Base-by-base conservation (phyloP, 2,888 invertebrate genomes). In the Polydesmus complanatus region DNA sequence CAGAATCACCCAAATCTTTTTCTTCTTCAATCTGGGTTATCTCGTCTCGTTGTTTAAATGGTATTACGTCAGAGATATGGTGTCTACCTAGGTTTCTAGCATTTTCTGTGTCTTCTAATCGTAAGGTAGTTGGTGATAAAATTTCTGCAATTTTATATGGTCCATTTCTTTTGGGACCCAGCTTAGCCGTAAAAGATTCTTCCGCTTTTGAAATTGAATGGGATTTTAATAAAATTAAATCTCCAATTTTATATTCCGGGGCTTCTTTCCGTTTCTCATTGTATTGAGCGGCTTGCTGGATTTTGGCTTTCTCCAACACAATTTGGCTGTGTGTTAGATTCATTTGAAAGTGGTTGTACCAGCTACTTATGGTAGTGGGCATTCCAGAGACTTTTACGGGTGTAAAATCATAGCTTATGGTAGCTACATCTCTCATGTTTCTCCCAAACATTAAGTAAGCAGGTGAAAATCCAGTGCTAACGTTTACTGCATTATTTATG, bases 371-470 rank as follows among this genome's bases (percentile, higher is more conserved):
- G 14, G 23, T 22, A 3, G 54, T 54, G 21, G 19, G 23, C 3
- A n/a, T 8, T 3, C 23, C 54, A 3, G 23, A 25, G 5, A 54
- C 11, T 25, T 54, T 21, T 3, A 21, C n/a, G n/a, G n/a, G n/a
- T n/a, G n/a, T n/a, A n/a, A n/a, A n/a, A n/a, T n/a, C 22, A 21
- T n/a, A 25, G 25, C 23, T 25, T 3, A 21, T 3, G 25, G n/a
- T 62, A 11, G 60, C 54, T 27, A 50, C 54, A 37, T 50, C 54
- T 14, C 62, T 27, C 21, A 60, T n/a, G 47, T 63, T 51, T 27
- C 49, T 22, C 8, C 22, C 60, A 47, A 56, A 62, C 18, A 11
- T 54, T 21, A 63, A 49, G 18, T 19, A 63, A 1, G 60, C 54
- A 19, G 57, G 58, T 14, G 58, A 56, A 14, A 26, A 48, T 0